Percentiles rank a stretch among this genome's conserved stretches.
These are phyloP conservation scores for Nannobrachium achirus DNA, from an alignment of 2,113 vertebrate species.

Conservation along the genomic window DNA sequence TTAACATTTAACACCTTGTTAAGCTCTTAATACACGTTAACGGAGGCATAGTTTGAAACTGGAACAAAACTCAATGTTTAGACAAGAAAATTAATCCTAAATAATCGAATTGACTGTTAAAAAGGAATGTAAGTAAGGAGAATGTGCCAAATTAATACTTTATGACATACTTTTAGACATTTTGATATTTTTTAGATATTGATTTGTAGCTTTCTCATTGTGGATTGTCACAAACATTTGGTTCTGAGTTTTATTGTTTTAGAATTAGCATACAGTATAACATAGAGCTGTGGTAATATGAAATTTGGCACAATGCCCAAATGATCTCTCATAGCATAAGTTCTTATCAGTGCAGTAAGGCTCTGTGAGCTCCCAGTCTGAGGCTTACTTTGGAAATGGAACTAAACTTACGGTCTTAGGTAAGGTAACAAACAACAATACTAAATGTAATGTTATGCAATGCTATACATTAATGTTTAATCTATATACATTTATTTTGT, in stretches of 20 bases:
- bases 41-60: slow-evolving; percentile 19
- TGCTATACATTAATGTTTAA: neutral
- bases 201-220: no score
- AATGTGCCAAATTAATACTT: no score
- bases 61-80: slow-evolving; percentile 41
- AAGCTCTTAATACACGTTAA: no score
- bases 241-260: no score
- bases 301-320: slow-evolving; percentile 38
- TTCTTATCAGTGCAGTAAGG: slow-evolving; percentile 34
- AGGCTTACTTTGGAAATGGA: slow-evolving; percentile 59
- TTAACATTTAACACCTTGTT: no score
- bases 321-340: slow-evolving; percentile 11
- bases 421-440: slow-evolving; percentile 34
- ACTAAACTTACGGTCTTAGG: slow-evolving; percentile 63
- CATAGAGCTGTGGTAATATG: slow-evolving; percentile 5
- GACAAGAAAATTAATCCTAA: slow-evolving; percentile 64
- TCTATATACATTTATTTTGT: neutral
- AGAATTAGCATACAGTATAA: no score
- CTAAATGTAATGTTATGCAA: neutral
- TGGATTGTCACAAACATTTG: no score
- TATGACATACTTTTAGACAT: no score
- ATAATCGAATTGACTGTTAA: neutral
- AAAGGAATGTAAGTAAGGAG: no score
- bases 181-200: no score
- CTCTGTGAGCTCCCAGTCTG: slow-evolving; percentile 30